These are phyloP conservation scores for Heteromyza rotundicornis DNA, from an alignment of 2,888 invertebrate genomes.

Conservation along the genomic window DNA sequence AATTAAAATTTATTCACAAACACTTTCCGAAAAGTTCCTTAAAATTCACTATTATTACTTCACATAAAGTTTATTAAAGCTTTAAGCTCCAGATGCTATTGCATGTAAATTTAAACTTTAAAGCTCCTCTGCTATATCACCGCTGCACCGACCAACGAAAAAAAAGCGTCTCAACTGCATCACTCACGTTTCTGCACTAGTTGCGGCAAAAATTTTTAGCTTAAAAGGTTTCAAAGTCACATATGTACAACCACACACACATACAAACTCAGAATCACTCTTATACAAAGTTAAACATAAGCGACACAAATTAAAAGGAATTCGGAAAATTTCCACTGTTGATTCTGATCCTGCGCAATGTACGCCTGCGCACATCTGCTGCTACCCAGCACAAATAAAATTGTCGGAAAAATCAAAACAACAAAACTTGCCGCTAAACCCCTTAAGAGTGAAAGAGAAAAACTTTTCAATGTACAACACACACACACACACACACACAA, in stretches of 20 bases:
- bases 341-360: background rate
- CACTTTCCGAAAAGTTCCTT: too few relatives aligned
- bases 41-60: too few relatives aligned
- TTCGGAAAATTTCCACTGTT: conserved; percentile 5
- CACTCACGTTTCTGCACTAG: conserved; percentile 53
- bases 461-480: background rate
- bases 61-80: background rate
- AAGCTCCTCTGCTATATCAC: background rate
- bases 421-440: background rate
- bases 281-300: conserved; percentile 7
- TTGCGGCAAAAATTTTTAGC: conserved; percentile 37
- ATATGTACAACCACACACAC: background rate
- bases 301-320: conserved; percentile 4
- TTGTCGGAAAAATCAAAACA: background rate
- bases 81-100: background rate
- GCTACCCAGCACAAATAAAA: background rate
- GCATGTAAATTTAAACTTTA: background rate
- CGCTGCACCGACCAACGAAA: conserved; percentile 29
- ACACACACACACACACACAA: background rate
- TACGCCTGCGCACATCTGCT: background rate
- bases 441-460: background rate
- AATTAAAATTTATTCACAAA: too few relatives aligned
- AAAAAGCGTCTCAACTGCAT: conserved; percentile 54
- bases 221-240: conserved; percentile 38
- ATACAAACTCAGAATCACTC: too few relatives aligned